phyloP scores from a whole-genome alignment of 2,797 vertebrate genomes.

The Lepilemur septentrionalis region DNA sequence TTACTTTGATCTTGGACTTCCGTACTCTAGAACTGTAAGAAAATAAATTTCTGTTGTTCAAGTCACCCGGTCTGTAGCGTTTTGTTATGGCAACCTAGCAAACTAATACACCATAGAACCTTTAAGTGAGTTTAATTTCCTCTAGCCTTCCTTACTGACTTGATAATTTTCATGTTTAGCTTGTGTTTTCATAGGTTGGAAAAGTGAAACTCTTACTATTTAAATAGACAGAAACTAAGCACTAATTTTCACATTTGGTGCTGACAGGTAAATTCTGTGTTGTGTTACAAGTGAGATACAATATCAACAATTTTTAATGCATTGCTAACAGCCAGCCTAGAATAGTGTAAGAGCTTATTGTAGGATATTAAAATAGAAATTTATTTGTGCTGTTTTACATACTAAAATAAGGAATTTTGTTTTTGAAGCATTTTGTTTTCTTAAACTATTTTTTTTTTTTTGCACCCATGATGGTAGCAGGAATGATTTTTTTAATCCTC shows the following conservation, averaged over 20 bases:
- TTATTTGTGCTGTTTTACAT: neutral
- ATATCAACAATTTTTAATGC: neutral
- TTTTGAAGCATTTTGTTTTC: neutral
- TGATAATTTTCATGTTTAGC: neutral
- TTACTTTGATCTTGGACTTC: neutral
- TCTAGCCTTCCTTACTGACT: neutral
- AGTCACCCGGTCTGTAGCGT: neutral
- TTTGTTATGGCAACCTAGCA: neutral
- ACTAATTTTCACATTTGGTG: neutral
- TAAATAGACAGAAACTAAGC: neutral
- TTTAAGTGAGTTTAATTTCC: neutral
- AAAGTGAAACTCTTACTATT: neutral
- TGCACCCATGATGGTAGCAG: neutral
- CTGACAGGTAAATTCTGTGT: neutral
- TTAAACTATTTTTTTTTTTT: neutral
- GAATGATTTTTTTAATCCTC: neutral
- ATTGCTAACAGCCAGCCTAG: neutral
- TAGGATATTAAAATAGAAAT: neutral
- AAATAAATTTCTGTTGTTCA: neutral
- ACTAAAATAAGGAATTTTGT: neutral
- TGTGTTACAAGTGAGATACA: neutral
- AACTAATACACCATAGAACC: neutral
- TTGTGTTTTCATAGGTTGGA: neutral
- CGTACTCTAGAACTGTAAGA: neutral
- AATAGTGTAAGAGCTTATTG: neutral